Evolutionary conservation across 2,888 invertebrate genomes (phyloP), one percentile per base, ranked within the genome.

Genomic region (Tipula vernalis): DNA sequence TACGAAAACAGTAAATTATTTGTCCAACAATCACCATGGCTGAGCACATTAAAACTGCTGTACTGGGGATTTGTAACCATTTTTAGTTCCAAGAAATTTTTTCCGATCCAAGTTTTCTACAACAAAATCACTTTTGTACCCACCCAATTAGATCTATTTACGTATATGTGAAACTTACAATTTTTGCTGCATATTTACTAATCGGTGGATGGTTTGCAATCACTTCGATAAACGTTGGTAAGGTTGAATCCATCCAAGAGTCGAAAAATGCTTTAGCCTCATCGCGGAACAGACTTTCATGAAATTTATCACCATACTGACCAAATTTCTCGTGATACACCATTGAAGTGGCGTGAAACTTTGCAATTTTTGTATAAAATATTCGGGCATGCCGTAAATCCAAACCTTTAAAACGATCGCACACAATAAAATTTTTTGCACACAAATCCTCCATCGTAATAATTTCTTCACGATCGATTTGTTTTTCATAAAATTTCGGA

Each of bases 21-120:
- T 84, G 39, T 84, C 84, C 84, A 84, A n/a, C 84, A 84, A 84
- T 84, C 84, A 84, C 39, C 84, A 84, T 84, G 84, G n/a, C n/a
- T 84, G n/a, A 84, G 15, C n/a, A 84, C 84, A 84, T 84, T 84
- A n/a, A 84, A 84, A 84, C n/a, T 39, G 39, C 84, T 39, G n/a
- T 36, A 71, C 28, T 71, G 71, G 28, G 71, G 71, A 12, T 71
- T 71, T 10, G 71, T 71, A 71, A 71, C 71, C 71, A 71, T 71
- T 28, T 71, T 71, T 8, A 71, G 28, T 71, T 71, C 71, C 28
- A 71, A 71, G 28, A 71, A 71, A 28, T 71, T 71, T 10, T 71
- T 71, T 3, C 71, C 71, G 28, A 71, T n/a, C 71, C 84, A 84
- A 15, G 36, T 84, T 84, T 84, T 84, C 84, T 84, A 84, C n/a